A percentile compares a stretch with the other conserved stretches of the same genome.
These are phyloP conservation scores for Hydropsyche tenuis DNA, from an alignment of 1,140 invertebrate species.

Conservation along the genomic window DNA sequence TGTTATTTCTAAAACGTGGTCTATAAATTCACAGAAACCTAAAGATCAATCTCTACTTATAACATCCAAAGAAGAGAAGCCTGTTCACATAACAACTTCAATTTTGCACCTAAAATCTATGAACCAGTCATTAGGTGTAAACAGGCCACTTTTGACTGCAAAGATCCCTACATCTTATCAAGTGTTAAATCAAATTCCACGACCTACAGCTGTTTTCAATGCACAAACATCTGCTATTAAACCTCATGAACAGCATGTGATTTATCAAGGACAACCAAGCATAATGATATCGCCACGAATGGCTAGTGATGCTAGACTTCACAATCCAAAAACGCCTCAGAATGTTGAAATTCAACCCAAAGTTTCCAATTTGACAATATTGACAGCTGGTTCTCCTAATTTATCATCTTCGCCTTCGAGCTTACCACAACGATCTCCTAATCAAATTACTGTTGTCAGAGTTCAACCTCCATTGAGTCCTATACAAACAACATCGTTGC, in stretches of 20 bases:
- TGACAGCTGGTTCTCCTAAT: slow-evolving; percentile 56
- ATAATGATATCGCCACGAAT: slow-evolving; percentile 63
- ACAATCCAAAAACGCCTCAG: slow-evolving; percentile 57
- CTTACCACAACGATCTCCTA: slow-evolving; percentile 58
- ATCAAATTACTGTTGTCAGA: slow-evolving; percentile 60
- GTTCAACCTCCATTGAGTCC: slow-evolving; percentile 62
- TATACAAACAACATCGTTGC: slow-evolving; percentile 58
- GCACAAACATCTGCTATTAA: slow-evolving; percentile 67
- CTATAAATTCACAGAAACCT: slow-evolving; percentile 56
- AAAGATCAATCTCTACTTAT: slow-evolving; percentile 57
- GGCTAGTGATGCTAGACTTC: slow-evolving; percentile 55
- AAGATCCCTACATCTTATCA: slow-evolving; percentile 58
- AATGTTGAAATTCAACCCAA: slow-evolving; percentile 56
- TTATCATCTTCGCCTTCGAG: slow-evolving; percentile 54
- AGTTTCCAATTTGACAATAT: slow-evolving; percentile 57
- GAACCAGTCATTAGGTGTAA: slow-evolving; percentile 52
- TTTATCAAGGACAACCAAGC: slow-evolving; percentile 62
- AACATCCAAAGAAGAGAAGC: slow-evolving; percentile 55
- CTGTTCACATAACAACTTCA: slow-evolving; percentile 58
- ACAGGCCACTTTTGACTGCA: slow-evolving; percentile 54
- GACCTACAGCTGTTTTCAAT: slow-evolving; percentile 54
- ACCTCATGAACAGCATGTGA: slow-evolving; percentile 66
- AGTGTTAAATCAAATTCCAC: slow-evolving; percentile 60
- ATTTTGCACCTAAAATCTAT: slow-evolving; percentile 58
- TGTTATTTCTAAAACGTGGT: slow-evolving; percentile 63